Evolutionary conservation across 2,797 vertebrate genomes (phyloP).

Genomic region (Pyrocephalus nanus): DNA sequence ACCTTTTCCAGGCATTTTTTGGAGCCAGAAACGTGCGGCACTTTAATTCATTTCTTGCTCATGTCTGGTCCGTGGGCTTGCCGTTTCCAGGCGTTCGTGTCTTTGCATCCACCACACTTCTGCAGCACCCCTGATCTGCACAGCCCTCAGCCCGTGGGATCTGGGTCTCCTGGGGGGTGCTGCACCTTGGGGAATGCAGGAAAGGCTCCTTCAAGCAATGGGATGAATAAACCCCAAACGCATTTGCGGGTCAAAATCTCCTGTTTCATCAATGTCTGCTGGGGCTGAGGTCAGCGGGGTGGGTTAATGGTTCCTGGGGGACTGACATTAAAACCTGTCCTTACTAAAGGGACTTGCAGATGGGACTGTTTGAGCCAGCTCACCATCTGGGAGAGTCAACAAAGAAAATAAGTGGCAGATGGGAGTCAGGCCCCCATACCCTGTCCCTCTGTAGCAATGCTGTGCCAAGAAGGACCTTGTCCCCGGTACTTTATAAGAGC

Average conservation of each 20-base stretch:
- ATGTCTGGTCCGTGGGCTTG: background rate
- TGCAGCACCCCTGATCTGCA: accelerated
- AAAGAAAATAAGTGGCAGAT: background rate
- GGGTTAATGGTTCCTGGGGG: background rate
- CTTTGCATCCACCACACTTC: accelerated
- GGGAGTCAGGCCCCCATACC: background rate
- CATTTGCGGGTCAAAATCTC: background rate
- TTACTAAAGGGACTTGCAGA: background rate
- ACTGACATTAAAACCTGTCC: background rate
- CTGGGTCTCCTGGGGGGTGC: background rate
- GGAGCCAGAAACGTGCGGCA: background rate
- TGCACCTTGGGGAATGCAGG: background rate
- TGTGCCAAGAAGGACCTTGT: background rate
- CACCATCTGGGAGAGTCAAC: background rate
- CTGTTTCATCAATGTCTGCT: background rate
- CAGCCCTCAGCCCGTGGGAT: background rate
- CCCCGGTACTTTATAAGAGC: background rate
- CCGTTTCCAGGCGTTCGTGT: accelerated
- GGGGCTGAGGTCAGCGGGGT: background rate
- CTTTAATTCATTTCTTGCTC: background rate
- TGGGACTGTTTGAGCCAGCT: background rate
- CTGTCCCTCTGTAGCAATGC: background rate
- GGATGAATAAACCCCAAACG: background rate
- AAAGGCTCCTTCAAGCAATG: background rate
- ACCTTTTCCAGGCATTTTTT: background rate